A percentile compares a stretch with the other conserved stretches of the same genome.
phyloP scores from a whole-genome alignment of 2,888 invertebrate genomes.

The Heliconius ismenius region DNA sequence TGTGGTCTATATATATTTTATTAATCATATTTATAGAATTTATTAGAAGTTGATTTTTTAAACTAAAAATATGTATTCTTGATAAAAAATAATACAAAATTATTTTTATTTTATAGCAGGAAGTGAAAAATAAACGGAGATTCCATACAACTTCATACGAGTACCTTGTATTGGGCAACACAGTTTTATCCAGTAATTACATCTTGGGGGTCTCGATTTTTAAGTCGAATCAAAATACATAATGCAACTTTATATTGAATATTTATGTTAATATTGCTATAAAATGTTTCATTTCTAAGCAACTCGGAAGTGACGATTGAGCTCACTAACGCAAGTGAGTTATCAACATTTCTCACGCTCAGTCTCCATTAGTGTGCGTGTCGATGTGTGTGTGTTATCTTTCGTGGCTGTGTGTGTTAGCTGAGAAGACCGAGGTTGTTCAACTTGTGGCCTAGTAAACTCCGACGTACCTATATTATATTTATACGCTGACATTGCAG shows the following conservation, averaged over 20 bases:
- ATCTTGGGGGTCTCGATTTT: neutral
- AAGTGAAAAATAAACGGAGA: neutral
- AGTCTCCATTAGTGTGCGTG: slow-evolving; percentile 67
- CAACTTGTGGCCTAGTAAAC: slow-evolving; percentile 83
- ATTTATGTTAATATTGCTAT: slow-evolving; percentile 39
- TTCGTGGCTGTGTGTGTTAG: slow-evolving; percentile 63
- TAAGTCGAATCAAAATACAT: neutral
- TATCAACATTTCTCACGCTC: slow-evolving; percentile 81
- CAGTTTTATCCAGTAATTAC: slow-evolving; percentile 3
- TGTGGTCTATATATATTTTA: neutral
- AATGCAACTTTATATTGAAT: slow-evolving; percentile 31
- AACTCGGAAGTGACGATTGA: slow-evolving; percentile 77
- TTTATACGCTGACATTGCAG: slow-evolving; percentile 42
- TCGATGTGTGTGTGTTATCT: slow-evolving; percentile 54
- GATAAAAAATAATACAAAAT: neutral
- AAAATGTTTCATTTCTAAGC: slow-evolving; percentile 46
- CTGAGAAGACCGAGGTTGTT: slow-evolving; percentile 78
- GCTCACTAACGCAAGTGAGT: slow-evolving; percentile 76
- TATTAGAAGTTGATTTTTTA: no score
- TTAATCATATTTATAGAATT: neutral
- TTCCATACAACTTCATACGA: neutral
- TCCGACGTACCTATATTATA: slow-evolving; percentile 55
- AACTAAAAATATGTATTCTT: no score
- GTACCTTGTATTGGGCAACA: neutral
- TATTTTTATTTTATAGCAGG: neutral